A percentile compares a stretch with the other conserved stretches of the same genome.
Evolutionary conservation across 2,888 invertebrate species (phyloP).

Genomic region (Nemotelus pantherinus): DNA sequence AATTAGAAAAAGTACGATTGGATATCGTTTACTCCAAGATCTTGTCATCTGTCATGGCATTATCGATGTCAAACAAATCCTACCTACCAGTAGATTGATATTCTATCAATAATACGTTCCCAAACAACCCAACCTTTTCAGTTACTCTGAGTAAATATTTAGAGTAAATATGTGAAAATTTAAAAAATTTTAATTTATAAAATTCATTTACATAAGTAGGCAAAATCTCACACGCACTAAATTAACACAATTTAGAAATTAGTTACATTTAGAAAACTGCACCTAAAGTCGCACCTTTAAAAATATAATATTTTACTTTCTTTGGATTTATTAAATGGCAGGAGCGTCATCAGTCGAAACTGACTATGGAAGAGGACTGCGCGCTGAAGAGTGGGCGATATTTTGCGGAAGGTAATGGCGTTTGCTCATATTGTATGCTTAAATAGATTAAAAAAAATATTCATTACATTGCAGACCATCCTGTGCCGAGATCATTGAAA

Average conservation of each 20-base stretch:
- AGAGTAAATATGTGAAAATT: too few species aligned
- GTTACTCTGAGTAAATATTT: too few species aligned
- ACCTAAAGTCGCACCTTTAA: conserved; percentile 15
- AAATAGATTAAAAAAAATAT: conserved; percentile 9
- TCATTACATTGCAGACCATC: conserved; percentile 62
- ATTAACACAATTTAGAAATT: conserved; percentile 2
- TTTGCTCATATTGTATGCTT: background rate
- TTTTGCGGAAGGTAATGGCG: conserved; percentile 70
- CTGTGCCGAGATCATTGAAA: conserved; percentile 77
- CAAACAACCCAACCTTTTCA: too few species aligned
- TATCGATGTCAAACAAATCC: too few species aligned
- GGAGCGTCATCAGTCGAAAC: conserved; percentile 76
- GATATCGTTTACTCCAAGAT: too few species aligned
- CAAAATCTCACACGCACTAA: background rate
- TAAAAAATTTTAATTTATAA: too few species aligned
- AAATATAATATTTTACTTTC: conserved; percentile 48
- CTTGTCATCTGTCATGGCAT: too few species aligned
- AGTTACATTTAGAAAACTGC: background rate
- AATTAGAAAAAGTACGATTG: too few species aligned
- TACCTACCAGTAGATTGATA: too few species aligned
- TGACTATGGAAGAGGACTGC: conserved; percentile 74
- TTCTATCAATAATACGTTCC: too few species aligned
- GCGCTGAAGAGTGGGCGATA: conserved; percentile 80
- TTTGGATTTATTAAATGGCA: conserved; percentile 56
- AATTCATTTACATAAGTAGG: too few species aligned